Evolutionary conservation across 1,140 invertebrate genomes (phyloP).

Genomic region (Panagrolaimus sp.): DNA sequence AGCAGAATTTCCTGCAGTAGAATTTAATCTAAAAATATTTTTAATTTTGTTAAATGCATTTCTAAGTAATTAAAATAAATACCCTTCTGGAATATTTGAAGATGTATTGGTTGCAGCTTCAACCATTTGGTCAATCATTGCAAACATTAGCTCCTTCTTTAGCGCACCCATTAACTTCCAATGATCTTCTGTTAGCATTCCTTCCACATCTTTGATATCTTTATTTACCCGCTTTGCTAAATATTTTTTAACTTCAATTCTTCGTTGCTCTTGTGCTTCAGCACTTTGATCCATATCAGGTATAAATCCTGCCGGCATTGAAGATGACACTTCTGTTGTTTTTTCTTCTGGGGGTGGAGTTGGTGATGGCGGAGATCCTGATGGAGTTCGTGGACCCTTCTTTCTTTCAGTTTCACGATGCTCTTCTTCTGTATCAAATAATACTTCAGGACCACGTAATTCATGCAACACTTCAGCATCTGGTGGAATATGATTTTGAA

Average conservation of each 20-base stretch:
- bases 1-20: not conserved
- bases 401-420: not conserved
- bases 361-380: not conserved
- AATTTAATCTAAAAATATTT: no score
- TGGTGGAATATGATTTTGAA: slow-evolving; percentile 2
- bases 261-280: not conserved
- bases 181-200: not conserved
- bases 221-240: not conserved
- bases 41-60: no score
- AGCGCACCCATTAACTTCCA: not conserved
- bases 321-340: not conserved
- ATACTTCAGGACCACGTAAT: not conserved
- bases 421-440: no score
- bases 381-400: not conserved
- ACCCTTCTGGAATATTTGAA: no score
- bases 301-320: not conserved
- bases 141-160: slow-evolving; percentile 8
- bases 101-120: not conserved
- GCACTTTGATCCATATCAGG: slow-evolving; percentile 1
- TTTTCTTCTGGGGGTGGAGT: not conserved
- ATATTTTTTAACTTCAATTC: not conserved
- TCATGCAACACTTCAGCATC: not conserved
- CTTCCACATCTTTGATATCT: not conserved
- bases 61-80: no score
- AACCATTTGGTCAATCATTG: slow-evolving; percentile 2